Conservation (phyloP, 1,140 invertebrate genomes). For the Asbolus verrucosus region DNA sequence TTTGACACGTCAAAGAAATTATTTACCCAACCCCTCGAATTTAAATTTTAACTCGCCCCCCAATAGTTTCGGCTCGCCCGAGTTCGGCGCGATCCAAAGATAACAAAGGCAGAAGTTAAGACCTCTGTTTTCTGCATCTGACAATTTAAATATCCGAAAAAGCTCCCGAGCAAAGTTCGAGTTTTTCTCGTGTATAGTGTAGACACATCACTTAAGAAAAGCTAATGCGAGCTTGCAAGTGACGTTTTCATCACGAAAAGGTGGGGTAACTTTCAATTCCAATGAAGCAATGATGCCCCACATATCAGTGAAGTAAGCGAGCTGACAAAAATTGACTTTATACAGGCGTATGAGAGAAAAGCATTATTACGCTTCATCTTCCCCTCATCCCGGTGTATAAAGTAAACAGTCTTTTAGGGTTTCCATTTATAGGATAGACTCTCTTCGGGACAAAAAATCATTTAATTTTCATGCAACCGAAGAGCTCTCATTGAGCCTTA, state of each 20-base stretch:
- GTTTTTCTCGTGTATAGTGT: background rate
- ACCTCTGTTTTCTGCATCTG: background rate
- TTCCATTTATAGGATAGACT: slow-evolving; percentile 2
- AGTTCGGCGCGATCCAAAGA: no score
- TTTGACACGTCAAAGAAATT: background rate
- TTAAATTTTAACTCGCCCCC: no score
- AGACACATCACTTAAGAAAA: slow-evolving; percentile 17
- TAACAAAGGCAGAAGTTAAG: no score
- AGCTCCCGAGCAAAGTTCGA: background rate
- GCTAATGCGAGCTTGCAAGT: slow-evolving; percentile 22
- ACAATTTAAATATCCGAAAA: slow-evolving; percentile 25
- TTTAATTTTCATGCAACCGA: no score
- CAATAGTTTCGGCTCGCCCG: no score
- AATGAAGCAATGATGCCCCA: slow-evolving; percentile 23
- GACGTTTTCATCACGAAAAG: slow-evolving; percentile 15
- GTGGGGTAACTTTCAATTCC: slow-evolving; percentile 9
- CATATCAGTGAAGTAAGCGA: slow-evolving; percentile 20
- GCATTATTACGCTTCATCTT: slow-evolving; percentile 15
- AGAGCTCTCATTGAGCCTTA: no score
- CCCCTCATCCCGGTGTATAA: slow-evolving; percentile 11
- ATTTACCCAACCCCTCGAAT: no score
- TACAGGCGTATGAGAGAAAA: slow-evolving; percentile 9
- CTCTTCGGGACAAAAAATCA: no score
- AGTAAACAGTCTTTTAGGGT: slow-evolving; percentile 25
- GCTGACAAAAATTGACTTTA: slow-evolving; percentile 32